phyloP scores from a whole-genome alignment of 2,888 invertebrate genomes.

The Ectemnius continuus region DNA sequence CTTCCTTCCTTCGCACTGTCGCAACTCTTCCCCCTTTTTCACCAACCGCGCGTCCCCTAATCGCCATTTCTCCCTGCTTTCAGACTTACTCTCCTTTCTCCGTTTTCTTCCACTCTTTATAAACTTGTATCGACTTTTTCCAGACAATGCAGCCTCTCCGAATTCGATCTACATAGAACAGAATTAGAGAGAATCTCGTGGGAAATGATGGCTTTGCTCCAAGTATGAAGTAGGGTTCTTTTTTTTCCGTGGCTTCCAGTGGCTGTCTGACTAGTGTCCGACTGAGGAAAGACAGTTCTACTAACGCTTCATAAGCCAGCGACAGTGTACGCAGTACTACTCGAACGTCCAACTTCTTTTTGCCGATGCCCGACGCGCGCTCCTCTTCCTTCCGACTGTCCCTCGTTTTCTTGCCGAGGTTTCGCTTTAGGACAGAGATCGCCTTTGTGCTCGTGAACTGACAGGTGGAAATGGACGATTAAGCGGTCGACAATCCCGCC shows the following conservation, averaged over 20 bases:
- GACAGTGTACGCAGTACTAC: conserved; percentile 42
- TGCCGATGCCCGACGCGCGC: conserved; percentile 15
- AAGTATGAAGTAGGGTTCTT: too few relatives aligned
- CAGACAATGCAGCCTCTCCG: too few relatives aligned
- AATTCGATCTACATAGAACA: too few relatives aligned
- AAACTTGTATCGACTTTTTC: too few relatives aligned
- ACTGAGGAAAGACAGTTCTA: too few relatives aligned
- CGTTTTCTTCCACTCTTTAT: too few relatives aligned
- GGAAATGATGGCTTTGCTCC: too few relatives aligned
- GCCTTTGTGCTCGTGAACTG: conserved; percentile 66
- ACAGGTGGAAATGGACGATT: conserved; percentile 74
- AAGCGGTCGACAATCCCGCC: conserved; percentile 55
- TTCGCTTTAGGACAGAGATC: conserved; percentile 59
- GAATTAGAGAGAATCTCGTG: too few relatives aligned
- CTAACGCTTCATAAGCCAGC: conserved; percentile 63
- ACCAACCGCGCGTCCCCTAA: background rate
- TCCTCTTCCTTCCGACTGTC: conserved; percentile 38
- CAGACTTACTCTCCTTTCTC: too few relatives aligned
- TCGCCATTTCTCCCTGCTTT: background rate
- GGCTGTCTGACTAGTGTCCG: too few relatives aligned
- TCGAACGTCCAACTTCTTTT: conserved; percentile 64
- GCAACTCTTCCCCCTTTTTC: conserved; percentile 20
- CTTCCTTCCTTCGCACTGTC: conserved; percentile 24
- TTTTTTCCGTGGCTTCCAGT: too few relatives aligned
- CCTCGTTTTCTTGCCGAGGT: conserved; percentile 54